Percentiles rank a stretch among this genome's conserved stretches.
These are phyloP conservation scores for Cetonia aurata DNA, from an alignment of 2,888 invertebrate species.

Conservation along the genomic window DNA sequence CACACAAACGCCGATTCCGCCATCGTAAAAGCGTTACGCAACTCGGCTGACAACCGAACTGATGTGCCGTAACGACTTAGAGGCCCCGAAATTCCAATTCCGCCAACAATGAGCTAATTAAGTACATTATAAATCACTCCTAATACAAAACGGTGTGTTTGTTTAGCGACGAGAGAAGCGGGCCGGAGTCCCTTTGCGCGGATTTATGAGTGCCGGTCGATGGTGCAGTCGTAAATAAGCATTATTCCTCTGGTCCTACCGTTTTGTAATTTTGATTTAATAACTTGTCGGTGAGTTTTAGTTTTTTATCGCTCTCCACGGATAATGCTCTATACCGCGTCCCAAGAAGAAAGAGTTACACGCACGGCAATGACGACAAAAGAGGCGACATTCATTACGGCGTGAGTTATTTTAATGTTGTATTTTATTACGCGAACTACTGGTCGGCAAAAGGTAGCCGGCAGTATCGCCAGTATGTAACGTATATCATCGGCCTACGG, in stretches of 20 bases:
- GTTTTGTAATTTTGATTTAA: constrained; percentile 39
- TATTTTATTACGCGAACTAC: constrained; percentile 35
- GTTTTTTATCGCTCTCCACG: neutral
- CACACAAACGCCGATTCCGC: too few species aligned
- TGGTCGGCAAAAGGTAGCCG: constrained; percentile 33
- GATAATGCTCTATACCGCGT: neutral
- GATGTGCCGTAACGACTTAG: too few species aligned
- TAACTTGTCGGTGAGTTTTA: constrained; percentile 13
- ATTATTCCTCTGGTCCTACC: constrained; percentile 33
- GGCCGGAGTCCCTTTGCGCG: constrained; percentile 15
- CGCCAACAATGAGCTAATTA: constrained; percentile 29
- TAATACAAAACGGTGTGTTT: constrained; percentile 19
- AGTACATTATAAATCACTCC: constrained; percentile 22
- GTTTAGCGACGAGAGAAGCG: constrained; percentile 10
- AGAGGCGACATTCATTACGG: constrained; percentile 23
- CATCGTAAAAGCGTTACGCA: too few species aligned
- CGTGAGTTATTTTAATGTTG: constrained; percentile 38
- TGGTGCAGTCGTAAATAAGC: constrained; percentile 28
- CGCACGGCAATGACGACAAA: neutral
- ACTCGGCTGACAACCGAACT: too few species aligned
- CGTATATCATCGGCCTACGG: constrained; percentile 35
- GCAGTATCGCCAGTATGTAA: constrained; percentile 13
- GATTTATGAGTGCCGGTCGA: neutral
- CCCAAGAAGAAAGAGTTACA: constrained; percentile 6
- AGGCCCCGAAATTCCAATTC: constrained; percentile 13